Evolutionary conservation across 2,888 invertebrate species (phyloP), one percentile per base, ranked within the genome.

Genomic region (Drosophila basisetae): DNA sequence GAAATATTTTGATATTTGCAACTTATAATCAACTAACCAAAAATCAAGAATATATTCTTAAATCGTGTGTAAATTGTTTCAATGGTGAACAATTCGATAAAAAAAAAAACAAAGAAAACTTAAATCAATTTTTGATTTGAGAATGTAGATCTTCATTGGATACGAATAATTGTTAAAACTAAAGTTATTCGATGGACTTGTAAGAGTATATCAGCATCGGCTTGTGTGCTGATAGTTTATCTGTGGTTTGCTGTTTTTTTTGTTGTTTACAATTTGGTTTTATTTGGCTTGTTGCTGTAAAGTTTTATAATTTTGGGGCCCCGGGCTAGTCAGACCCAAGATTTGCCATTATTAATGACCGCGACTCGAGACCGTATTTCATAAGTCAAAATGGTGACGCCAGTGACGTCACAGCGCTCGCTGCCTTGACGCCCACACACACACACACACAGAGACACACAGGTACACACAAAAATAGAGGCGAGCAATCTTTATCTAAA

Each of bases 341-440:
- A 78, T 69, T 76, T 76, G 78, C 58, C 68, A 80, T 84, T 86
- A 86, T 84, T 86, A 84, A 84, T 84, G 84, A 84, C 71, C 68
- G 60, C 63, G 59, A 43, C 56, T 69, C 61, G 59, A 56, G 68
- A 47, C 67, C 56, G 31, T 69, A 56, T 60, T 70, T 58, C 64
- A 62, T 49, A 77, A 77, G 61, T 47, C n/a, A 81, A 61, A 81
- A 73, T 68, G 75, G 65, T 55, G 69, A 55, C 22, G 16, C 73
- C 68, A 73, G 70, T 84, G 84, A 87, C 84, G 87, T 84, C 84
- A 82, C 72, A 64, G 47, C 63, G 49, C 13, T 13, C 62, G 37
- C 35, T 62, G 64, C 37, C 62, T 74, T 59, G 59, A 61, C 78
- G 59, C 76, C 71, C 67, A 76, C 79, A 39, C 47, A 58, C 39